Evolutionary conservation across 2,797 vertebrate species (phyloP), one percentile per base, ranked within the genome.

Genomic region (Channallabes apus): DNA sequence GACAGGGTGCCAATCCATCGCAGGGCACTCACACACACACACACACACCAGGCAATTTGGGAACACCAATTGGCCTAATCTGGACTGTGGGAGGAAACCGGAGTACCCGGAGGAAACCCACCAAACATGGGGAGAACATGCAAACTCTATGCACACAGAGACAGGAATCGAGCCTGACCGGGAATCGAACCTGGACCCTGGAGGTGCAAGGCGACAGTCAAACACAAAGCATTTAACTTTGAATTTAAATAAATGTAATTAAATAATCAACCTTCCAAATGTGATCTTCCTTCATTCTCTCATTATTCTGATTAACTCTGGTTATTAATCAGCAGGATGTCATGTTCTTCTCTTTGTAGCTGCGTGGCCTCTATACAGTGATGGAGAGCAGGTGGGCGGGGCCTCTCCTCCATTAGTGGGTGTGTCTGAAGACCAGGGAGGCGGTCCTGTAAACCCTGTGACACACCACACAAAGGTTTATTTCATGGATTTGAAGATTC

Each of bases 401-500:
- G 82, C 12, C 9, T 24, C n/a, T 72, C 41, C 73, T 0, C 29
- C n/a, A 0, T 32, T 22, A 54, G 14, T 73, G 65, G 67, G 80
- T 22, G 67, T 76, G 84, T 32, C 69, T 56, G 79, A 86, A 11
- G 71, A 59, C 6, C 24, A 22, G 3, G 58, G 59, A 68, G 38
- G 41, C 4, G 9, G 80, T 51, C 67, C 84, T 69, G 6, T 65
- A 61, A 62, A 59, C 54, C 27, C 82, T 0, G 18, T 29, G 20
- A 72, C 22, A 3, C 83, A 71, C 41, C 56, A 71, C 0, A 24
- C 18, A 56, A 86, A 88, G 85, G 85, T 88, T 20, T 32, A 29
- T 14, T 38, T 24, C 15, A 65, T 46, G 14, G n/a, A 51, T 51
- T n/a, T 27, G 15, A 24, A 76, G 17, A 29, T 58, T 32, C 14